Conservation (phyloP, 64 coral and sea anemone species). For the Montipora sp. region DNA sequence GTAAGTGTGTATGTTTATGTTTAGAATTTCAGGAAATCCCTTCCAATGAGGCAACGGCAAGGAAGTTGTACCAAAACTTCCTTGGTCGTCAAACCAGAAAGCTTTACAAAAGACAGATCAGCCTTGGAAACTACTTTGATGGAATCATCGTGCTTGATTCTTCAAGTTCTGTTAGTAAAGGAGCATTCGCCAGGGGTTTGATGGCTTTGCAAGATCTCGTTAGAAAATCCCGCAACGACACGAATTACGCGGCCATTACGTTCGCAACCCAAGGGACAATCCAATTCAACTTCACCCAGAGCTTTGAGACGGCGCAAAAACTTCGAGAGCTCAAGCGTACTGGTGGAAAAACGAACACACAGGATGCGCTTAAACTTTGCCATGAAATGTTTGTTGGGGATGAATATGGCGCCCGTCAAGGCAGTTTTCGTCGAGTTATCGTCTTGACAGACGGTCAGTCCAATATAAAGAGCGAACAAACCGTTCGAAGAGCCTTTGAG, state of each 20-base stretch:
- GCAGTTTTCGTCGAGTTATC: slow-evolving; percentile 62
- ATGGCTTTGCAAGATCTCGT: slow-evolving; percentile 50
- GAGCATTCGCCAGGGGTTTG: slow-evolving; percentile 52
- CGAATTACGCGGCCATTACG: slow-evolving; percentile 52
- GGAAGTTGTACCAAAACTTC: slow-evolving; percentile 38
- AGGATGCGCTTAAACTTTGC: slow-evolving; percentile 26
- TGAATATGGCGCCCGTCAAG: slow-evolving; percentile 35
- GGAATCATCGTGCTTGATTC: slow-evolving; percentile 46
- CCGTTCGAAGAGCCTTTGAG: slow-evolving; percentile 40
- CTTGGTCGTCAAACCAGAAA: slow-evolving; percentile 4
- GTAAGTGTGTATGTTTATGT: background rate
- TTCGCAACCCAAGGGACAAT: slow-evolving; percentile 23
- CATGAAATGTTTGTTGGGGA: slow-evolving; percentile 15
- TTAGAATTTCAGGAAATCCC: slow-evolving; percentile 47
- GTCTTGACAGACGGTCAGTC: slow-evolving; percentile 80
- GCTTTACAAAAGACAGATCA: slow-evolving; percentile 42
- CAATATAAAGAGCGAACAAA: slow-evolving; percentile 46
- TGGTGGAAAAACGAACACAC: slow-evolving; percentile 66
- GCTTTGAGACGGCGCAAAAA: slow-evolving; percentile 15
- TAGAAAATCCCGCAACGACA: slow-evolving; percentile 44
- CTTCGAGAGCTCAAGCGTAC: slow-evolving; percentile 27
- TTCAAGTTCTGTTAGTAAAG: slow-evolving; percentile 61
- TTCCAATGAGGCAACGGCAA: slow-evolving; percentile 39
- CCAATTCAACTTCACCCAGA: slow-evolving; percentile 36
- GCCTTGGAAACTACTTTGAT: slow-evolving; percentile 44